Evolutionary conservation across 1,140 invertebrate species (phyloP).

Genomic region (Panagrolaimus sp.): DNA sequence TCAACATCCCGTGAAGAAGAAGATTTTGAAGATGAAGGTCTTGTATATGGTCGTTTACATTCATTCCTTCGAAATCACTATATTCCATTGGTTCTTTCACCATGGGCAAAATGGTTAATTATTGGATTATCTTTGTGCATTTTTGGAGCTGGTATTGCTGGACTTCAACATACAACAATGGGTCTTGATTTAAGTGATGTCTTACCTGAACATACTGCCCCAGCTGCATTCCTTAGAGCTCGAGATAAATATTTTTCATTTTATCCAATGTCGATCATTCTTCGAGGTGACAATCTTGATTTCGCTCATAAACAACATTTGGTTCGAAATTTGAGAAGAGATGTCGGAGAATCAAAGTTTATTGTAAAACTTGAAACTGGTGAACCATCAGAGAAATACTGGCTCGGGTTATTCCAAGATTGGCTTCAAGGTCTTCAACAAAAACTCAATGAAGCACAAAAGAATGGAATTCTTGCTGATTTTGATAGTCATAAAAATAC

Average conservation of each 20-base stretch:
- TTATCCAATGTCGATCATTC: slow-evolving; percentile 92
- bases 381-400: slow-evolving; percentile 51
- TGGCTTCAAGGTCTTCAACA: slow-evolving; percentile 45
- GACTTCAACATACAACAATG: slow-evolving; percentile 67
- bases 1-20: slow-evolving; percentile 20
- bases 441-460: slow-evolving; percentile 37
- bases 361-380: slow-evolving; percentile 45
- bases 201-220: slow-evolving; percentile 82
- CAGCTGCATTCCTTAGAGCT: slow-evolving; percentile 81
- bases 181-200: slow-evolving; percentile 84
- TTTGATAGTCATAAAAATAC: slow-evolving; percentile 34
- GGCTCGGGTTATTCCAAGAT: slow-evolving; percentile 50
- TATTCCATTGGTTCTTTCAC: slow-evolving; percentile 62
- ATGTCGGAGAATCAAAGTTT: slow-evolving; percentile 66
- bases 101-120: slow-evolving; percentile 66
- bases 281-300: slow-evolving; percentile 79
- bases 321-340: slow-evolving; percentile 84
- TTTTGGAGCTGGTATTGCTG: slow-evolving; percentile 68
- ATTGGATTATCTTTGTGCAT: slow-evolving; percentile 66
- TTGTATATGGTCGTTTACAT: slow-evolving; percentile 19
- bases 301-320: slow-evolving; percentile 88
- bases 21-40: slow-evolving; percentile 23
- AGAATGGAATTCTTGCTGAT: slow-evolving; percentile 28
- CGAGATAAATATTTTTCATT: slow-evolving; percentile 90
- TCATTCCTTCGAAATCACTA: slow-evolving; percentile 62